Conservation (phyloP, 2,113 vertebrate species). For the Plectropomus leopardus region DNA sequence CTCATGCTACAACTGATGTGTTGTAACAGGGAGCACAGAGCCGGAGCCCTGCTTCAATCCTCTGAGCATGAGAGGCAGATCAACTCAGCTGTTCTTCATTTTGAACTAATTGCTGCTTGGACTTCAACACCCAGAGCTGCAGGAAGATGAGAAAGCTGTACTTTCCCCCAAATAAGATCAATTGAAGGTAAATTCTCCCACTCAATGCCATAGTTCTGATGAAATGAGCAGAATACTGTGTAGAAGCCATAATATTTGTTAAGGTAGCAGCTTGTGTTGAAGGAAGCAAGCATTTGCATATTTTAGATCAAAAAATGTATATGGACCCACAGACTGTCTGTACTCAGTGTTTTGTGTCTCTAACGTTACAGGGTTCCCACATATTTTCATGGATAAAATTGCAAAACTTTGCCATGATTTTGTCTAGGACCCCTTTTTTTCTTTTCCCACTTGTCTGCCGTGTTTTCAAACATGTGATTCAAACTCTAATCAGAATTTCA, state of each 20-base stretch:
- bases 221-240: neutral
- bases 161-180: neutral
- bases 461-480: too few relatives aligned
- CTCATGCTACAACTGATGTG: neutral
- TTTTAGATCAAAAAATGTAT: neutral
- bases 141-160: neutral
- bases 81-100: slow-evolving; percentile 29
- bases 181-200: neutral
- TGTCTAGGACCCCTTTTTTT: too few relatives aligned
- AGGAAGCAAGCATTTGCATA: neutral
- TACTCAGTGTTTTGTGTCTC: too few relatives aligned
- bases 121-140: neutral
- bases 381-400: too few relatives aligned
- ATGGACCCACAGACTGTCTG: neutral
- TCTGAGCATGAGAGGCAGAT: neutral
- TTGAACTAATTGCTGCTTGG: slow-evolving; percentile 30
- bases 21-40: neutral
- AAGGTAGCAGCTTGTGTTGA: neutral
- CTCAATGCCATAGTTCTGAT: too few relatives aligned
- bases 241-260: neutral
- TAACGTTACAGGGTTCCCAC: too few relatives aligned
- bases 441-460: too few relatives aligned
- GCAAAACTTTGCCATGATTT: too few relatives aligned
- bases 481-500: too few relatives aligned
- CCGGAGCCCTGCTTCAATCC: neutral